A percentile compares a stretch with the other conserved stretches of the same genome.
These are phyloP conservation scores for Caenorhabditis sulstoni DNA, from an alignment of 2,888 invertebrate species.

Conservation along the genomic window DNA sequence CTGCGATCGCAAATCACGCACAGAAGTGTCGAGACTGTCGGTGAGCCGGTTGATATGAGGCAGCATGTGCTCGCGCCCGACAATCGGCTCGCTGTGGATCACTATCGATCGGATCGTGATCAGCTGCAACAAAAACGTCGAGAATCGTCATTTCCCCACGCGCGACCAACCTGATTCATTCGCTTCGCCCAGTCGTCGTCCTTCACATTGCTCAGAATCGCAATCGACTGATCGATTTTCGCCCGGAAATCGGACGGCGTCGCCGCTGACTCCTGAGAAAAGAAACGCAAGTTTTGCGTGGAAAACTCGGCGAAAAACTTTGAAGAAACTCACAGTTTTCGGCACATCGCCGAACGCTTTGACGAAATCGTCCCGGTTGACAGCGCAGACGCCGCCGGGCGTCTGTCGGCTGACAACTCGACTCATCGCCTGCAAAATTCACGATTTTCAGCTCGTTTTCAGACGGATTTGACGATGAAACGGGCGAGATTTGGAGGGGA, in stretches of 20 bases:
- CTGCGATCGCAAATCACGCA: constrained; percentile 53
- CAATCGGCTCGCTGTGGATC: constrained; percentile 30
- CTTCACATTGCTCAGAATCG: constrained; percentile 31
- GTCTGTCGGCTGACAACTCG: constrained; percentile 29
- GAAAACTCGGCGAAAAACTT: neutral
- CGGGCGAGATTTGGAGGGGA: too few relatives aligned
- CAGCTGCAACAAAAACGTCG: constrained; percentile 47
- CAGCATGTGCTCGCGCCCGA: constrained; percentile 32
- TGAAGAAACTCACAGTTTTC: constrained; percentile 19
- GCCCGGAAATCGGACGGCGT: constrained; percentile 14
- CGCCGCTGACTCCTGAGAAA: constrained; percentile 11
- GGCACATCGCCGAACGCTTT: constrained; percentile 39
- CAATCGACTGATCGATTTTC: constrained; percentile 21
- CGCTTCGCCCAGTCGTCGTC: constrained; percentile 49
- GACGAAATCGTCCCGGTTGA: constrained; percentile 36
- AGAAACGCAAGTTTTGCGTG: neutral
- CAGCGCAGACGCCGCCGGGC: constrained; percentile 25
- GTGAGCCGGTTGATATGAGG: constrained; percentile 19
- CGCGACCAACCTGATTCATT: constrained; percentile 18
- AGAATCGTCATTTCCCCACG: neutral
- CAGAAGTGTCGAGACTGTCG: constrained; percentile 53
- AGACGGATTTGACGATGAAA: too few relatives aligned
- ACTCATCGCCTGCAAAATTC: constrained; percentile 22
- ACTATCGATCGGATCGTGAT: constrained; percentile 37
- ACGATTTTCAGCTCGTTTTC: constrained; percentile 18